Evolutionary conservation across 1,140 invertebrate species (phyloP), one percentile per base, ranked within the genome.

Genomic region (Piezodorus guildinii): DNA sequence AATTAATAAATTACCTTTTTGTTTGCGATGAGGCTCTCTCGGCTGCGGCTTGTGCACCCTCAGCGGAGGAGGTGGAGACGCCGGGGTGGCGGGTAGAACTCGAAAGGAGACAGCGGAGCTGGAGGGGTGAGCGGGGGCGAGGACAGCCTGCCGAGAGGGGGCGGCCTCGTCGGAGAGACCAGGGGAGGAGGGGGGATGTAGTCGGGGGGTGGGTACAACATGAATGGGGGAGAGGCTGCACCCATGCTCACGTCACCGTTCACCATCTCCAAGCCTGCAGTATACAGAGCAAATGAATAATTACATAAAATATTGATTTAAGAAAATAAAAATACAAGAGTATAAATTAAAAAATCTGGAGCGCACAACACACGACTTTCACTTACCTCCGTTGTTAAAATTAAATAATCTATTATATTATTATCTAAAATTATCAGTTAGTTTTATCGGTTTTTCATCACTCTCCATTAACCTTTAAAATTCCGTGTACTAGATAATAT

Each of bases 71-170:
- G 52, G 52, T 15, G 56, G 60, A 5, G 62, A 34, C 15, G 56
- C 45, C n/a, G 58, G 56, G 65, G 64, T 2, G 64, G 68, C 16
- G 68, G 68, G 23, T 64, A 66, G n/a, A 62, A 43, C 27, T 65
- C 46, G 58, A 56, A 68, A 10, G 68, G 66, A 39, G 49, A 23
- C 8, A 65, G 49, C 2, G 67, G 68, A 43, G 66, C 65, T 25
- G 68, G 69, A 12, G 68, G 67, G 21, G 67, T 69, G 21, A 68
- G 65, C n/a, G 68, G 59, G 23, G 82, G 82, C 5, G 83, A 84
- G 6, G 83, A 82, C 71, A 84, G 75, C 60, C 83, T 75, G 6
- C 82, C 83, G 6, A 85, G 68, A 14, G 83, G 82, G 27, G 83
- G 79, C 17, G 81, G 81, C 58, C 83, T 73, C 66, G 80, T 79